Evolutionary conservation across 2,113 vertebrate species (phyloP).

Genomic region (Oenanthe melanoleuca): DNA sequence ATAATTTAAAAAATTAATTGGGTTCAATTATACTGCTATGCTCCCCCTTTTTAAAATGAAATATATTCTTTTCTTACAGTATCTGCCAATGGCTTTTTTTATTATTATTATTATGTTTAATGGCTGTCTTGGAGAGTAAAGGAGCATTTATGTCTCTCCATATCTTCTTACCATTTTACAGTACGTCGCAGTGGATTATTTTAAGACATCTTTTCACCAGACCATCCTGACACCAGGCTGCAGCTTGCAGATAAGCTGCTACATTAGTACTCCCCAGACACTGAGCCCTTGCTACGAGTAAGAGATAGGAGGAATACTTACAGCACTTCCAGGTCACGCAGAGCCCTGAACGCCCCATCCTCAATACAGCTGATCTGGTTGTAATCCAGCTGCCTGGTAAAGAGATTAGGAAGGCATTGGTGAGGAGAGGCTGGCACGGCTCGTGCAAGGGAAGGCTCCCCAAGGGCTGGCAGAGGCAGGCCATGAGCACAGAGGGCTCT

Average conservation of each 20-base stretch:
- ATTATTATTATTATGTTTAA: background rate
- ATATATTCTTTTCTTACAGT: background rate
- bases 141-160: background rate
- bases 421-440: conserved; percentile 53
- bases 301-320: conserved; percentile 81
- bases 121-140: background rate
- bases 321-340: conserved; percentile 98
- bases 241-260: conserved; percentile 46
- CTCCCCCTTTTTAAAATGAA: background rate
- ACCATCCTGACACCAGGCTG: conserved; percentile 33
- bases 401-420: conserved; percentile 72
- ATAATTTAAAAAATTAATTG: conserved; percentile 3
- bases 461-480: background rate
- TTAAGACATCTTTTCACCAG: conserved; percentile 36
- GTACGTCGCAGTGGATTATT: background rate
- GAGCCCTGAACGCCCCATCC: conserved; percentile 92
- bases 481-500: background rate
- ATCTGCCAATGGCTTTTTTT: background rate
- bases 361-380: conserved; percentile 99
- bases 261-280: conserved; percentile 28
- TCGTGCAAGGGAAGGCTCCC: conserved; percentile 11
- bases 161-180: background rate
- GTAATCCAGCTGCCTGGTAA: conserved; percentile 96
- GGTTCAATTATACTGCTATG: background rate
- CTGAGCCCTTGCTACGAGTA: conserved; percentile 33